Base-by-base conservation (phyloP, 2,113 vertebrate genomes). In the Thymallus thymallus region DNA sequence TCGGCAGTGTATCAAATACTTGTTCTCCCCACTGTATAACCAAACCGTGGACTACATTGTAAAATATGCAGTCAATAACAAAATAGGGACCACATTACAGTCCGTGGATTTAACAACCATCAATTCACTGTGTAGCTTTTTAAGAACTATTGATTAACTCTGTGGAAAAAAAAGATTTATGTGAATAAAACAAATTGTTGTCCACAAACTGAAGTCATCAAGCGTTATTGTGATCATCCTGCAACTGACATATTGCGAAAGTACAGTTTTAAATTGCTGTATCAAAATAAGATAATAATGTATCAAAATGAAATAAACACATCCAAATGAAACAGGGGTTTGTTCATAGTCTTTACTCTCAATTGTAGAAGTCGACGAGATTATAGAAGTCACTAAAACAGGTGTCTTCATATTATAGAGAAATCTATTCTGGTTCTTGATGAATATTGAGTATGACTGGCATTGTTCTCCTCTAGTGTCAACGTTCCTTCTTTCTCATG, bases 271-370 rank as follows among this genome's bases (percentile, higher is more conserved):
- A 22, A 30, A 66, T 66, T 35, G 64, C 64, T 66, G 30, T 35
- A 12, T 68, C 18, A 9, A 10, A 68, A 48, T 22, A 24, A 68
- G 10, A 26, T 35, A 73, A 12, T 24, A 32, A 26, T 73, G 30
- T 72, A 66, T 80, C 69, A 68, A 69, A 16, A 77, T 69, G 22
- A 73, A 68, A 60, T 24, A 81, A 76, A 82, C 64, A 68, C 68
- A 81, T 84, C 51, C 48, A 35, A 66, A n/a, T 45, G 24, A 26
- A 29, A 71, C 18, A 58, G 4, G 4, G 30, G 24, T 1, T 62
- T 62, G 24, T 20, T 55, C 51, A 60, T 60, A 22, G 23, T 60
- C 56, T 22, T 60, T 60, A 22, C n/a, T 60, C 56, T 60, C n/a
- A 22, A 60, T 6, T 60, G n/a, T 60, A 2, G n/a, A n/a, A n/a